phyloP scores from a whole-genome alignment of 2,113 vertebrate species.

The Cygnus atratus region DNA sequence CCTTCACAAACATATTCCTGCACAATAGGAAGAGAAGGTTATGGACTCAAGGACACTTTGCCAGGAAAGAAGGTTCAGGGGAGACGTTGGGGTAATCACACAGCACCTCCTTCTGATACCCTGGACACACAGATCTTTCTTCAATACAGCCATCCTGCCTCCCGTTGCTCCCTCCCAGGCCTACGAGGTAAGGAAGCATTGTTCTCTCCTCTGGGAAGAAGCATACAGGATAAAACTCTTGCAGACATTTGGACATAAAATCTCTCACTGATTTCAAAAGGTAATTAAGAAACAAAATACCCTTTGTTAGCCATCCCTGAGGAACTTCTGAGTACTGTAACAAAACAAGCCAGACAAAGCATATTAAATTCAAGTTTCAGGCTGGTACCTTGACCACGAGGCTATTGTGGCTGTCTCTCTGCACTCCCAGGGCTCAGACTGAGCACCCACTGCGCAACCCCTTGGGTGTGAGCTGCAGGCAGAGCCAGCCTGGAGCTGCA shows the following conservation, averaged over 20 bases:
- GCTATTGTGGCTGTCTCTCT: background rate
- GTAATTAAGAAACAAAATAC: conserved; percentile 2
- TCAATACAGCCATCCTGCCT: background rate
- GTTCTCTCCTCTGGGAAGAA: background rate
- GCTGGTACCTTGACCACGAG: background rate
- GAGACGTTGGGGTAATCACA: background rate
- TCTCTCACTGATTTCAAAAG: background rate
- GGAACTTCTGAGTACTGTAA: background rate
- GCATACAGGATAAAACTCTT: background rate
- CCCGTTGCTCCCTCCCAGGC: background rate
- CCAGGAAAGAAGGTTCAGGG: background rate
- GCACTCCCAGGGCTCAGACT: background rate
- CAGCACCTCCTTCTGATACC: background rate
- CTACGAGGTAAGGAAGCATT: background rate
- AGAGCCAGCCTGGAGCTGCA: background rate
- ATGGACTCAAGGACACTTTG: background rate
- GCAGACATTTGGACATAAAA: background rate
- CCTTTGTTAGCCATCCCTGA: background rate
- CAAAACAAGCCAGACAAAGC: background rate
- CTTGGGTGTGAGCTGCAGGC: background rate
- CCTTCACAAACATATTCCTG: background rate
- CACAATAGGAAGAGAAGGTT: background rate
- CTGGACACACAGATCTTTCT: background rate
- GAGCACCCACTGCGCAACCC: background rate
- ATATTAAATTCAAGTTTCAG: background rate